Conservation (phyloP, 2,888 invertebrate genomes). For the Empis stercorea region DNA sequence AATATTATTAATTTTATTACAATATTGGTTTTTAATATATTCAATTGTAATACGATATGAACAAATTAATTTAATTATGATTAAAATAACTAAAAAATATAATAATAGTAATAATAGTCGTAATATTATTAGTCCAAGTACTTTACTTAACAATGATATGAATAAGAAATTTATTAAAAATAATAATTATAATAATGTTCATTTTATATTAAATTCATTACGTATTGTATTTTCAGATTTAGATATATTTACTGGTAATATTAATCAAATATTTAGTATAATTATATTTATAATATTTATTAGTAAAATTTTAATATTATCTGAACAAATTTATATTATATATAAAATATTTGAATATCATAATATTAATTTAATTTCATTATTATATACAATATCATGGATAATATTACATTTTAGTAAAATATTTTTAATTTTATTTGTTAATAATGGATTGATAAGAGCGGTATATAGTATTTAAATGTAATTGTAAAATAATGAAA, state of each 20-base stretch:
- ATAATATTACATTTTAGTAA: not conserved
- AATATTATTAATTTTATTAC: not conserved
- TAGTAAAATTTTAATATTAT: not conserved
- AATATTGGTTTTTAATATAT: not conserved
- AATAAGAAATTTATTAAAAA: not conserved
- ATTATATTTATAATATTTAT: not conserved
- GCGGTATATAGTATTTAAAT: not conserved
- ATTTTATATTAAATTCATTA: not conserved
- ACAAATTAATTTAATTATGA: not conserved
- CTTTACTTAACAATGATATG: not conserved
- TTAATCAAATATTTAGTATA: not conserved
- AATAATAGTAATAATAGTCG: not conserved
- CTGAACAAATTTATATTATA: not conserved
- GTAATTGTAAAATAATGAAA: not conserved
- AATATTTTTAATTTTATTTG: not conserved
- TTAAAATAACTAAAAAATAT: not conserved
- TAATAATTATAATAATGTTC: not conserved
- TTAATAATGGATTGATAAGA: not conserved
- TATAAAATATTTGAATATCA: not conserved
- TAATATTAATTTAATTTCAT: too few relatives aligned
- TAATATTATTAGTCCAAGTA: not conserved
- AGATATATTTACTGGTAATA: not conserved
- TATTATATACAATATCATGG: too few relatives aligned
- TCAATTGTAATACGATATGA: not conserved
- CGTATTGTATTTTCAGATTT: not conserved